These are phyloP conservation scores for Apogon talboti DNA, from an alignment of 2,797 vertebrate genomes.

Conservation along the genomic window DNA sequence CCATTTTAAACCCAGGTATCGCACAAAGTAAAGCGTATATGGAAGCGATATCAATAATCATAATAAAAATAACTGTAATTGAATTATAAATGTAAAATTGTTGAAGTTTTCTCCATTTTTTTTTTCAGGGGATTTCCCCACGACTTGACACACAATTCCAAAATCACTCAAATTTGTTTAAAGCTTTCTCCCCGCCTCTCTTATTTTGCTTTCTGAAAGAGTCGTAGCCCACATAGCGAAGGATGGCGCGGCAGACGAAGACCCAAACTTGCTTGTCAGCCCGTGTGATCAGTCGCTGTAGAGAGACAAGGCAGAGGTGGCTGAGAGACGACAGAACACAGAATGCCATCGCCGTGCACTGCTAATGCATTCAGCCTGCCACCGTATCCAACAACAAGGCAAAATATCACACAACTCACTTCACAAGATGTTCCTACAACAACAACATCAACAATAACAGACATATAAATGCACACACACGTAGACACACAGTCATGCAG, in stretches of 20 bases:
- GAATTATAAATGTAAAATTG: constrained; percentile 34
- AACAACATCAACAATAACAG: constrained; percentile 75
- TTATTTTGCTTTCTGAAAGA: constrained; percentile 64
- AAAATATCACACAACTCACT: constrained; percentile 79
- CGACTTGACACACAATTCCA: constrained; percentile 49
- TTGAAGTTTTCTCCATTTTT: constrained; percentile 30
- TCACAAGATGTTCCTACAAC: constrained; percentile 80
- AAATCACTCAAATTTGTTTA: constrained; percentile 70
- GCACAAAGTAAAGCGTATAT: constrained; percentile 50
- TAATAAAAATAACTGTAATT: constrained; percentile 46
- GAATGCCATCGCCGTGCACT: constrained; percentile 65
- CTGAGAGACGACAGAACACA: constrained; percentile 80
- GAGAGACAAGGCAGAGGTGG: constrained; percentile 78
- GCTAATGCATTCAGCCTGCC: constrained; percentile 83
- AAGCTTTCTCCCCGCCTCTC: constrained; percentile 52
- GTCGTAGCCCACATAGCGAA: constrained; percentile 63
- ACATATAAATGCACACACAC: constrained; percentile 50
- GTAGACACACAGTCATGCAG: constrained; percentile 56
- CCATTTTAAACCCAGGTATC: constrained; percentile 50
- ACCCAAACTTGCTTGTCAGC: constrained; percentile 82
- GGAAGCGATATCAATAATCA: constrained; percentile 43
- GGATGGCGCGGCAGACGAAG: constrained; percentile 69
- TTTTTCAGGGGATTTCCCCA: constrained; percentile 58
- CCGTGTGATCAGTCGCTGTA: constrained; percentile 79
- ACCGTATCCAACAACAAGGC: constrained; percentile 81